Percentiles rank a stretch among this genome's conserved stretches.
These are phyloP conservation scores for Temnothorax ravouxi DNA, from an alignment of 2,888 invertebrate species.

Conservation along the genomic window DNA sequence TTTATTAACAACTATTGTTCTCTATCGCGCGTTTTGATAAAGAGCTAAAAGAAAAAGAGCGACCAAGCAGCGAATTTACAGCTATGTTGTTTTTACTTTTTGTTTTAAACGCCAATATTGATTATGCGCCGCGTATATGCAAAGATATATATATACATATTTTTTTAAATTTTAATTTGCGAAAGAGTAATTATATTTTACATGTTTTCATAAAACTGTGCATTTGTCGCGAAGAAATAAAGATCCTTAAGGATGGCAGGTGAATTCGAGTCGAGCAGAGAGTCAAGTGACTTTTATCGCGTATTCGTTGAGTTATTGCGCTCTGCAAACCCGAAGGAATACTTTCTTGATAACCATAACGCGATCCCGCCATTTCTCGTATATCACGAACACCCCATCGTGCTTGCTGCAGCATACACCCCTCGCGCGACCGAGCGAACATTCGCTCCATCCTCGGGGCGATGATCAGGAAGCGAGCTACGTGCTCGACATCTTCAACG, in stretches of 20 bases:
- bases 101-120: background rate
- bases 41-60: background rate
- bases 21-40: background rate
- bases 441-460: conserved; percentile 61
- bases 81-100: background rate
- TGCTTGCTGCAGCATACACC: background rate
- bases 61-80: background rate
- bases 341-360: conserved; percentile 58
- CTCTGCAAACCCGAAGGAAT: conserved; percentile 52
- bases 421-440: conserved; percentile 35
- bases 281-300: conserved; percentile 53
- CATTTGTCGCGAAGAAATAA: background rate
- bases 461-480: conserved; percentile 75
- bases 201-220: background rate
- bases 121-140: background rate
- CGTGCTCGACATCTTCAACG: conserved; percentile 74
- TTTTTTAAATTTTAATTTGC: background rate
- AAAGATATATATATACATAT: background rate
- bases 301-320: conserved; percentile 45
- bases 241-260: conserved; percentile 1
- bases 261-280: conserved; percentile 27
- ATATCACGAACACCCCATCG: conserved; percentile 48
- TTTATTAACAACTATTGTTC: conserved; percentile 34
- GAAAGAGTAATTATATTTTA: background rate
- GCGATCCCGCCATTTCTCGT: conserved; percentile 47